Base-by-base conservation (phyloP, 2,888 invertebrate genomes). In the Plusia festucae region DNA sequence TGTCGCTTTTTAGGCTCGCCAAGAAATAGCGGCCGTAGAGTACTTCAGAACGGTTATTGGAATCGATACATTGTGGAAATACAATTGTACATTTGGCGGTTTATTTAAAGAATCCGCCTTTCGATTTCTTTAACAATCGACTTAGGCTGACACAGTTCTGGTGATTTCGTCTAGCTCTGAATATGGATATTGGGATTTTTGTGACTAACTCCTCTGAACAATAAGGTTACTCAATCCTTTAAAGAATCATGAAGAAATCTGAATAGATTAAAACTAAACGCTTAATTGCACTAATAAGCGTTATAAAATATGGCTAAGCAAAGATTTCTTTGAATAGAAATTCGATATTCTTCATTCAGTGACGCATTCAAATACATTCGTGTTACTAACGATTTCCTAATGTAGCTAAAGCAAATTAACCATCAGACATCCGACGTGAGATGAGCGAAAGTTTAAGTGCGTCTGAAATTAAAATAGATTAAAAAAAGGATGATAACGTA, bases 401-500 rank as follows among this genome's bases (percentile, higher is more conserved):
- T 65, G 46, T 44, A 16, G 16, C 16, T 60, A 55, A 46, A 59
- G 61, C 51, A 75, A 75, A 79, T 79, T 73, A 64, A 71, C 68
- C 51, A 53, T 58, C 20, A 64, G 70, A 62, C 54, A 46, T 44
- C 51, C 40, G 53, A 61, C 60, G 70, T 70, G 57, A 75, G 73
- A 65, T 62, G 56, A 65, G 72, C 72, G 90, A 91, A 92, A 90
- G 91, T 86, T 81, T 76, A 84, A 86, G 66, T 82, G 76, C 78
- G 78, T 80, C 82, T 82, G 76, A 85, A 88, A 87, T 82, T 78
- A 84, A 78, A 75, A 84, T 76, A 67, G 79, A 88, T 87, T 84
- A 86, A 82, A 86, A 82, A 88, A 88, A 90, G 86, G 83, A 89
- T 85, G 87, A 89, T 86, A 82, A 79, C 73, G 73, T 79, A 81